phyloP scores from a whole-genome alignment of 2,113 vertebrate genomes.

The Vidua macroura region DNA sequence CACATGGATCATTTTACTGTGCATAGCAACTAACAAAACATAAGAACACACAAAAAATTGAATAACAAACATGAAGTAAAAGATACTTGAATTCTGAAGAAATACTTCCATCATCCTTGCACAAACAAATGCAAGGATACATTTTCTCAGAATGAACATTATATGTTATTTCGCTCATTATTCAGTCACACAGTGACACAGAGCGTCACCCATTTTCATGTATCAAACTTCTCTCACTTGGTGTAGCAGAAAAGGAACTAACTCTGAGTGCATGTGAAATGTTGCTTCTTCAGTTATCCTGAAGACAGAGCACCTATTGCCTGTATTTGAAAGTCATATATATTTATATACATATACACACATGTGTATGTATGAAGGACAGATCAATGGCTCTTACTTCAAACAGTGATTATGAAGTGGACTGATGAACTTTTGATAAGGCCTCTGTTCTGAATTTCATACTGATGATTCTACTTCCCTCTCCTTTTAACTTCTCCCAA shows the following conservation, averaged over 20 bases:
- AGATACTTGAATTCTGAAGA: background rate
- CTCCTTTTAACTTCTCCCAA: background rate
- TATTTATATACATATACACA: background rate
- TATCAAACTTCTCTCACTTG: background rate
- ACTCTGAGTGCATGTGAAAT: background rate
- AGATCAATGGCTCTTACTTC: background rate
- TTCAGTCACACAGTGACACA: background rate
- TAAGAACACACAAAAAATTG: background rate
- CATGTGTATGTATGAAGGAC: background rate
- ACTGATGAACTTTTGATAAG: background rate
- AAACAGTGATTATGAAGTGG: background rate
- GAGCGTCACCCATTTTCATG: background rate
- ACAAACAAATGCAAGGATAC: background rate
- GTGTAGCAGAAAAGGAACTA: background rate
- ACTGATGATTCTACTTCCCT: background rate
- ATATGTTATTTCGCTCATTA: background rate
- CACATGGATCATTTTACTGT: background rate
- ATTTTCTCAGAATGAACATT: background rate
- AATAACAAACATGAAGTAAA: background rate
- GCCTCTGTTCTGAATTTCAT: background rate
- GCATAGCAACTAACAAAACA: background rate
- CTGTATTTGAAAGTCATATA: background rate
- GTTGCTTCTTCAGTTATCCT: background rate
- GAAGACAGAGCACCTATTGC: background rate
- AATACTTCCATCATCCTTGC: background rate